Percentiles rank a stretch among this genome's conserved stretches.
phyloP scores from a whole-genome alignment of 2,797 vertebrate genomes.

The Hypotaenidia philippensis region DNA sequence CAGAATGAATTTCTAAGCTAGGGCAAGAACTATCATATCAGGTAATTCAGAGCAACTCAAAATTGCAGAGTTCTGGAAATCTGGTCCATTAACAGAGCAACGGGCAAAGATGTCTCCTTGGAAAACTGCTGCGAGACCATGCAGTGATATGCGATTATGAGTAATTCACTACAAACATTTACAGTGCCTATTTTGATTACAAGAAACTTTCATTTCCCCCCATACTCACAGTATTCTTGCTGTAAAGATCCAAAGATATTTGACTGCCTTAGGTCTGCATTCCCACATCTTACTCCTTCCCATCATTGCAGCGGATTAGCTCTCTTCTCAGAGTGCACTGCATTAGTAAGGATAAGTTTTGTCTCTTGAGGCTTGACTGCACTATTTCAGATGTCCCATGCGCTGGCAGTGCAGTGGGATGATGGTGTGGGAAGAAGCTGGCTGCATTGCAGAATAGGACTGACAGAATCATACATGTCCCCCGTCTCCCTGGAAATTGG shows the following conservation, averaged over 20 bases:
- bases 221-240: neutral
- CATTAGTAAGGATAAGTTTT: neutral
- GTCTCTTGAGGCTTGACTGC: neutral
- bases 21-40: neutral
- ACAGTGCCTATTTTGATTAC: neutral
- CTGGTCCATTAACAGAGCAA: neutral
- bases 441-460: neutral
- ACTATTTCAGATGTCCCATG: neutral
- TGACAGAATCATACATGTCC: rapidly evolving
- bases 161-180: neutral
- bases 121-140: neutral
- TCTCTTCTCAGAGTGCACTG: neutral
- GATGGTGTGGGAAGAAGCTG: neutral
- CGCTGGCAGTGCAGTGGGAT: neutral
- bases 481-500: neutral
- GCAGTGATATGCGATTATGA: neutral
- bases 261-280: neutral
- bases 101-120: neutral
- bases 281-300: neutral
- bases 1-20: neutral
- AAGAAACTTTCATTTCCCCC: neutral
- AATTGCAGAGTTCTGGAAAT: slow-evolving; percentile 1
- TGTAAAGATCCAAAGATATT: neutral
- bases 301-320: neutral
- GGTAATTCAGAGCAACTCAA: neutral